A percentile compares a stretch with the other conserved stretches of the same genome.
phyloP scores from a whole-genome alignment of 2,888 invertebrate genomes.

The Aethes cnicana region DNA sequence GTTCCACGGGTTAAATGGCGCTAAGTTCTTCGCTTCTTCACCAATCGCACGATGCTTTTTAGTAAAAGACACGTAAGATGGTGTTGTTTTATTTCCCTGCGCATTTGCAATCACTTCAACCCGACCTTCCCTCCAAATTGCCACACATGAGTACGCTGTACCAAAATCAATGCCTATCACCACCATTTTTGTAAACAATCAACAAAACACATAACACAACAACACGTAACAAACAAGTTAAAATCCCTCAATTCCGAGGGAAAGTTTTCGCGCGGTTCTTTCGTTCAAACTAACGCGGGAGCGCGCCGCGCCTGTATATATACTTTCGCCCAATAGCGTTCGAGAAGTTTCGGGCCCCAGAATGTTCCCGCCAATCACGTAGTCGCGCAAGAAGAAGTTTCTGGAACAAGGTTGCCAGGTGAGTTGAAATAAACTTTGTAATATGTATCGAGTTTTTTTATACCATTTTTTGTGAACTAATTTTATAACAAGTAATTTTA shows the following conservation, averaged over 20 bases:
- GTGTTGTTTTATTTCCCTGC: slow-evolving; percentile 58
- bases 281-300: slow-evolving; percentile 39
- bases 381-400: slow-evolving; percentile 42
- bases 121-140: slow-evolving; percentile 56
- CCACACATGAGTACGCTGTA: slow-evolving; percentile 61
- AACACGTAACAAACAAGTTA: neutral
- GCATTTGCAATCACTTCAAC: slow-evolving; percentile 64
- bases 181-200: slow-evolving; percentile 49
- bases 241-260: neutral
- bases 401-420: slow-evolving; percentile 54
- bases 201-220: slow-evolving; percentile 15
- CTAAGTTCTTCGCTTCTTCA: slow-evolving; percentile 62
- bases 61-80: slow-evolving; percentile 65
- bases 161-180: slow-evolving; percentile 69
- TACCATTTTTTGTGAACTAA: too few relatives aligned
- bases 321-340: slow-evolving; percentile 52
- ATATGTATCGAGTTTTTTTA: too few relatives aligned
- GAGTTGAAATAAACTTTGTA: slow-evolving; percentile 3
- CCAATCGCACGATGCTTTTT: slow-evolving; percentile 55
- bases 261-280: slow-evolving; percentile 17
- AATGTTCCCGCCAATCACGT: slow-evolving; percentile 52
- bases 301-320: slow-evolving; percentile 50
- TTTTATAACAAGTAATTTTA: too few relatives aligned
- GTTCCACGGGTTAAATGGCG: slow-evolving; percentile 53
- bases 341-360: slow-evolving; percentile 52